Evolutionary conservation across 2,113 vertebrate genomes (phyloP).

Genomic region (Glareola pratincola): DNA sequence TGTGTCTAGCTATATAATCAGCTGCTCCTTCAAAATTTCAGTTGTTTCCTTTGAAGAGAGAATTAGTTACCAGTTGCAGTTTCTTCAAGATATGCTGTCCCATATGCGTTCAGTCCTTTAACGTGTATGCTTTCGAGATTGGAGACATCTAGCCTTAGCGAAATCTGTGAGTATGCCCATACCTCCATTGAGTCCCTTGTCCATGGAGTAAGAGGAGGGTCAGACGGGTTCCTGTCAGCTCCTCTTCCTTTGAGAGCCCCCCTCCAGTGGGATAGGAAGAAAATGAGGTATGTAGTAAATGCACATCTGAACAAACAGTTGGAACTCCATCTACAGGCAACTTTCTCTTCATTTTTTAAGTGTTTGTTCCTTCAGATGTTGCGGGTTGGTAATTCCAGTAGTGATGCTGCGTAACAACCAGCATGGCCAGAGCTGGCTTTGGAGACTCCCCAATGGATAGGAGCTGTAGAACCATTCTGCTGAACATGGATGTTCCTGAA

Average conservation of each 20-base stretch:
- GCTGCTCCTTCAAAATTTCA: neutral
- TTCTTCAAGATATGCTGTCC: neutral
- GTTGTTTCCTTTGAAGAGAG: neutral
- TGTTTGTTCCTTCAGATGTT: neutral
- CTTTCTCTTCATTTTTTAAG: neutral
- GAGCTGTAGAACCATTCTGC: neutral
- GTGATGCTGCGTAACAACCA: rapidly evolving
- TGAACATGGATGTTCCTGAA: neutral
- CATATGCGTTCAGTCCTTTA: neutral
- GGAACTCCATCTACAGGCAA: neutral
- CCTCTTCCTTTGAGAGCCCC: neutral
- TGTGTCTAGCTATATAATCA: neutral
- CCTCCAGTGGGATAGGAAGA: neutral
- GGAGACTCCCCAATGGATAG: neutral
- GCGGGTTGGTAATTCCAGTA: neutral
- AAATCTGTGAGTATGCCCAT: neutral
- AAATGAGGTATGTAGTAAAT: neutral
- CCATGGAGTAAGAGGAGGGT: neutral
- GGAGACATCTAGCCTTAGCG: neutral
- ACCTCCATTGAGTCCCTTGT: neutral
- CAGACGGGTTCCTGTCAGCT: neutral
- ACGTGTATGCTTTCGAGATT: rapidly evolving
- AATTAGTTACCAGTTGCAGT: neutral
- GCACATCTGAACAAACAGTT: neutral
- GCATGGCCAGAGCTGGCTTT: neutral